A percentile compares a stretch with the other conserved stretches of the same genome.
Evolutionary conservation across 2,113 vertebrate species (phyloP).

Genomic region (Ceyx cyanopectus): DNA sequence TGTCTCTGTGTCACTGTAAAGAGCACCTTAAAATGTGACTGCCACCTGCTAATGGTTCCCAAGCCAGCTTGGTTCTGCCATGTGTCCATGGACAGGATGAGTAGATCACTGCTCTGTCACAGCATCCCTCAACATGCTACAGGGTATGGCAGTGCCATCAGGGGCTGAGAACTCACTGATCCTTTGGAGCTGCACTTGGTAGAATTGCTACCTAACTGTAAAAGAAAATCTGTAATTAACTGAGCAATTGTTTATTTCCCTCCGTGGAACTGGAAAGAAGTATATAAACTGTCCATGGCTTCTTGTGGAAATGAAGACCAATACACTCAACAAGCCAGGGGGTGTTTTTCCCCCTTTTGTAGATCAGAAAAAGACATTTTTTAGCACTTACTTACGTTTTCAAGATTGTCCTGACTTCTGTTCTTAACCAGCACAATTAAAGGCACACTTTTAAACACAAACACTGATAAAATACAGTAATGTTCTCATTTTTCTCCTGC

Average conservation of each 20-base stretch:
- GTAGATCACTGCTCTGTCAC: neutral
- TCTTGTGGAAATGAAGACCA: slow-evolving; percentile 55
- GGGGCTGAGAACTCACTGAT: slow-evolving; percentile 3
- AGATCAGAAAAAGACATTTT: slow-evolving; percentile 63
- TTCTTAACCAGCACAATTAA: slow-evolving; percentile 73
- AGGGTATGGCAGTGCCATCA: neutral
- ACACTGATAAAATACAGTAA: slow-evolving; percentile 71
- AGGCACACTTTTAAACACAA: slow-evolving; percentile 66
- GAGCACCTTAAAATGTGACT: neutral
- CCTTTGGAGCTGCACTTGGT: neutral
- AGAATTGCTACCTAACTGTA: slow-evolving; percentile 6
- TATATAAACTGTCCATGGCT: slow-evolving; percentile 31
- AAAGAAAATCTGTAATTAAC: neutral
- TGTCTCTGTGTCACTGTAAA: neutral
- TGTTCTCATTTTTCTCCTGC: neutral
- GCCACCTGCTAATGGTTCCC: neutral
- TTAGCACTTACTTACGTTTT: slow-evolving; percentile 54
- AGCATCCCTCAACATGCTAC: neutral
- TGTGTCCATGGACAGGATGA: neutral
- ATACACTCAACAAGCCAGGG: slow-evolving; percentile 40
- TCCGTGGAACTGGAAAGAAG: neutral
- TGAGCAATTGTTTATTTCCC: neutral
- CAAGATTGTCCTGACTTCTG: slow-evolving; percentile 66
- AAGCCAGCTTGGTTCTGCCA: neutral
- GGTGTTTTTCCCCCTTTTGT: neutral